These are phyloP conservation scores for Patagioenas fasciata DNA, from an alignment of 2,113 vertebrate genomes.

Conservation along the genomic window DNA sequence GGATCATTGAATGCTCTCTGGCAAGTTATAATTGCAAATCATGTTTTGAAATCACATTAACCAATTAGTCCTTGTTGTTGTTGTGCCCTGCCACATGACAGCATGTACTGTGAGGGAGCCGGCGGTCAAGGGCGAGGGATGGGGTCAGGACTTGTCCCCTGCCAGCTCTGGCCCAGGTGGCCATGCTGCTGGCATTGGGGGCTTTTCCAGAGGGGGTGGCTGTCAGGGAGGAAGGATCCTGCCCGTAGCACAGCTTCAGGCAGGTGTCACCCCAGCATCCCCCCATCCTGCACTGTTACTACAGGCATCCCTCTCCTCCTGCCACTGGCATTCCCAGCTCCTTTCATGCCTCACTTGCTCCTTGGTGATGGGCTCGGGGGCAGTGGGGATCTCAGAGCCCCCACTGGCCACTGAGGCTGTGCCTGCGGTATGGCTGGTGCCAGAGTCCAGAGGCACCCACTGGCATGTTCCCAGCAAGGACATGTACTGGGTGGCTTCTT, in stretches of 20 bases:
- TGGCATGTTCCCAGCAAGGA: not conserved
- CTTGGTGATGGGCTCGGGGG: not conserved
- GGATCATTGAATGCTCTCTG: conserved; percentile 58
- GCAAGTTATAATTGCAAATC: conserved; percentile 68
- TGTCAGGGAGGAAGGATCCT: not conserved
- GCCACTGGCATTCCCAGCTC: accelerated
- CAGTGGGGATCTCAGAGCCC: not conserved
- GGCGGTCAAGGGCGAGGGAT: not conserved
- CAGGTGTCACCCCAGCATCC: not conserved
- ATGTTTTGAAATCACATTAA: conserved; percentile 67
- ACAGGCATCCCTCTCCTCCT: not conserved
- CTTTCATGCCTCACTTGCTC: not conserved
- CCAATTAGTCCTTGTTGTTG: conserved; percentile 62
- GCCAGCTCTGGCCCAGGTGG: accelerated
- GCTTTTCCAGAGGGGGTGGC: not conserved
- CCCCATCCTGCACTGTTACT: not conserved
- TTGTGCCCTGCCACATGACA: conserved; percentile 54
- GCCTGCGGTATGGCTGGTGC: not conserved
- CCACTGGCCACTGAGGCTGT: not conserved
- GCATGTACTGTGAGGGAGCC: not conserved
- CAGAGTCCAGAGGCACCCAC: not conserved
- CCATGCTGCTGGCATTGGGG: accelerated
- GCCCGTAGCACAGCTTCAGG: accelerated
- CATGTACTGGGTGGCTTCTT: not conserved
- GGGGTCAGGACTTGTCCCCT: not conserved